Percentiles rank a stretch among this genome's conserved stretches.
Conservation (phyloP, 2,113 vertebrate genomes). For the Ceyx cyanopectus region DNA sequence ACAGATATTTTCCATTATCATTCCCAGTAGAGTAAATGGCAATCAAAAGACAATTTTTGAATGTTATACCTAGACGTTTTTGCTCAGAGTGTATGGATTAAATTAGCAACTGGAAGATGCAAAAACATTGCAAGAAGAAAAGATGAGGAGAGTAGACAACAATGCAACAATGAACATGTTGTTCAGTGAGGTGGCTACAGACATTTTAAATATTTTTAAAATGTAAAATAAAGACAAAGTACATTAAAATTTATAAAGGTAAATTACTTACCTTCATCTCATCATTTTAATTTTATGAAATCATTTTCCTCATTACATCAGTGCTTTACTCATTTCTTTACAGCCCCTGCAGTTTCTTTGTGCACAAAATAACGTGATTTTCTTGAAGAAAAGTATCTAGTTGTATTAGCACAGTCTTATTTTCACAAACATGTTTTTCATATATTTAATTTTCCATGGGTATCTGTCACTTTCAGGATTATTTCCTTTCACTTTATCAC, state of each 20-base stretch:
- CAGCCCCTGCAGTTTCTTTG: neutral
- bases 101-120: conserved; percentile 12
- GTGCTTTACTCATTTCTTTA: neutral
- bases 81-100: neutral
- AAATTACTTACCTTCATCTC: neutral
- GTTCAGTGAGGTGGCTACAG: neutral
- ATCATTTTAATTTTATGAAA: neutral
- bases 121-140: neutral
- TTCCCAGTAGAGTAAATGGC: neutral
- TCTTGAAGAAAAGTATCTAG: neutral
- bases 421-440: neutral
- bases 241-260: neutral
- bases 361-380: neutral
- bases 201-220: neutral
- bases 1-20: neutral
- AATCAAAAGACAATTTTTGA: neutral
- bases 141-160: neutral
- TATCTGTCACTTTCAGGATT: neutral
- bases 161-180: neutral
- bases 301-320: neutral
- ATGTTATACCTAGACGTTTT: neutral
- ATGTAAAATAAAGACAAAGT: neutral
- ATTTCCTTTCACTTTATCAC: neutral
- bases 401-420: neutral
- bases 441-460: neutral